Percentiles rank a stretch among this genome's conserved stretches.
phyloP scores from a whole-genome alignment of 64 coral and sea anemone genomes.

The Montipora foliosa region DNA sequence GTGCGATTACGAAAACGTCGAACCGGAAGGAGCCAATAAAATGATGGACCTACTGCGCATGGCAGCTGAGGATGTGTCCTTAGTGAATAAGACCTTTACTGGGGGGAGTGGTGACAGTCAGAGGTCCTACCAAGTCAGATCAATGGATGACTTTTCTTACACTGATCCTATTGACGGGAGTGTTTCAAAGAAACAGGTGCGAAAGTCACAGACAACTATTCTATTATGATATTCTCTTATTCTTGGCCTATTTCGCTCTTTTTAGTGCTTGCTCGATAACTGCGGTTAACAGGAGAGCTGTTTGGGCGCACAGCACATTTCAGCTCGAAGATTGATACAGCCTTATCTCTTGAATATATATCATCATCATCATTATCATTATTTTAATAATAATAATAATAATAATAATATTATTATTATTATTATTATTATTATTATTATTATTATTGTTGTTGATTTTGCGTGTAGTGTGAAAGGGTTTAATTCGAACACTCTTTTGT shows the following conservation, averaged over 20 bases:
- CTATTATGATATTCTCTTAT: not conserved
- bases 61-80: conserved; percentile 46
- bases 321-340: too few species aligned
- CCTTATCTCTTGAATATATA: too few species aligned
- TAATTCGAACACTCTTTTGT: not conserved
- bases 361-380: too few species aligned
- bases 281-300: too few species aligned
- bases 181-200: conserved; percentile 86
- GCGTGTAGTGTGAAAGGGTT: not conserved
- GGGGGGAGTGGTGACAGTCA: conserved; percentile 60
- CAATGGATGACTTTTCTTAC: conserved; percentile 94
- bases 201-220: not conserved
- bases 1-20: conserved; percentile 96
- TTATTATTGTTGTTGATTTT: not conserved
- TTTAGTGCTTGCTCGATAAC: too few species aligned
- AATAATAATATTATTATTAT: too few species aligned
- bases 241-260: too few species aligned
- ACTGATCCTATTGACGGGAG: conserved; percentile 98
- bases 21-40: conserved; percentile 74
- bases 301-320: too few species aligned
- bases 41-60: conserved; percentile 81
- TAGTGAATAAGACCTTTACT: conserved; percentile 69
- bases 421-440: too few species aligned
- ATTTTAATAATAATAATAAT: too few species aligned
- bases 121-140: conserved; percentile 84